phyloP scores from a whole-genome alignment of 2,797 vertebrate genomes.

The Eulemur rubriventer region DNA sequence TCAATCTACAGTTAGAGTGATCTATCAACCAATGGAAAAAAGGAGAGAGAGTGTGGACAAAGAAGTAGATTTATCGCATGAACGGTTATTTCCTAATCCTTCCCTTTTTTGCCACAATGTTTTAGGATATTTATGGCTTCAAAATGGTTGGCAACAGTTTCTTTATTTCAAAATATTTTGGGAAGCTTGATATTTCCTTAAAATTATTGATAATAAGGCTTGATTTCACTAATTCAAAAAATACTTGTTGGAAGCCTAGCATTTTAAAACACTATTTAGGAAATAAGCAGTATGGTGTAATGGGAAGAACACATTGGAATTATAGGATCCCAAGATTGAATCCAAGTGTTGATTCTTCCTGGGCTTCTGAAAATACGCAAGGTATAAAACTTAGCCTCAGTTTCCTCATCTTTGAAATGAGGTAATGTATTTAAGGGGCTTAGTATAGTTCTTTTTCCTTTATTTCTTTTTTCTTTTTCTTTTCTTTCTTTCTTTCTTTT shows the following conservation, averaged over 20 bases:
- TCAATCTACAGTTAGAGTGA: neutral
- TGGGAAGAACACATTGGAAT: neutral
- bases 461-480: neutral
- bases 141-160: neutral
- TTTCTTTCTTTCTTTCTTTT: too few relatives aligned
- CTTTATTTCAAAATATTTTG: conserved; percentile 24
- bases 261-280: neutral
- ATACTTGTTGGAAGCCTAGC: neutral
- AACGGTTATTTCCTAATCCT: neutral
- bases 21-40: neutral
- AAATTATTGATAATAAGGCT: neutral
- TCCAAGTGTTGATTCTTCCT: neutral
- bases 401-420: neutral
- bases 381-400: neutral
- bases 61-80: neutral
- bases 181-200: neutral
- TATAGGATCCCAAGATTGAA: neutral
- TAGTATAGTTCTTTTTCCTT: neutral
- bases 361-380: neutral
- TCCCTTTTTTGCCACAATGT: neutral
- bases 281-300: neutral
- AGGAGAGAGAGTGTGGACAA: too few relatives aligned
- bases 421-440: neutral
- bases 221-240: neutral
- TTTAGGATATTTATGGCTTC: neutral